These are phyloP conservation scores for Ligdia adustata DNA, from an alignment of 2,888 invertebrate species.

Conservation along the genomic window DNA sequence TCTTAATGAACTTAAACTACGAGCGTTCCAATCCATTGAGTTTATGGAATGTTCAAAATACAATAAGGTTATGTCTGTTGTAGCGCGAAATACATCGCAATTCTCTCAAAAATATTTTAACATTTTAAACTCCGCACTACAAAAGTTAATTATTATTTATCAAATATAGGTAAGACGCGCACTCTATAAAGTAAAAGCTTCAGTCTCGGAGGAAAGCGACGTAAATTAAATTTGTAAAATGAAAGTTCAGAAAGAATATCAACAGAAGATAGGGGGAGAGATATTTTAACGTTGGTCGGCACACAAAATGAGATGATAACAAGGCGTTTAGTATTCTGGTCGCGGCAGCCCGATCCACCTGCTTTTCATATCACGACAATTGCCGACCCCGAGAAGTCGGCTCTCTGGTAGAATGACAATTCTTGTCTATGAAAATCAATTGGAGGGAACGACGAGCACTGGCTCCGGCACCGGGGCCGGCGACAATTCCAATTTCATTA, in stretches of 20 bases:
- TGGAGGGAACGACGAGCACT: constrained; percentile 67
- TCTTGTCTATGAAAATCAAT: constrained; percentile 79
- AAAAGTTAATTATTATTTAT: constrained; percentile 11
- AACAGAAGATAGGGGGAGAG: constrained; percentile 56
- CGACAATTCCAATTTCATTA: constrained; percentile 75
- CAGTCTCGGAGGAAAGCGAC: constrained; percentile 40
- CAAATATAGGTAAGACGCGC: constrained; percentile 13
- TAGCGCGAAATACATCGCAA: too few species aligned
- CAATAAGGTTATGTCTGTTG: too few species aligned
- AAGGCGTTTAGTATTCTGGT: constrained; percentile 74
- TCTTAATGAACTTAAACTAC: too few species aligned
- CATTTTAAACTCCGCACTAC: not conserved
- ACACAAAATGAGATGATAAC: constrained; percentile 73
- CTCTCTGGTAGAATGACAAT: constrained; percentile 74
- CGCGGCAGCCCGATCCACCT: constrained; percentile 76
- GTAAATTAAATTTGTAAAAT: constrained; percentile 60
- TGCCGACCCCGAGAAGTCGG: constrained; percentile 72
- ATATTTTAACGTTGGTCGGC: constrained; percentile 70
- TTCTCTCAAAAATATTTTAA: not conserved
- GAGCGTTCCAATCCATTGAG: too few species aligned
- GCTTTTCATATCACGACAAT: constrained; percentile 82
- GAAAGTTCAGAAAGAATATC: constrained; percentile 59
- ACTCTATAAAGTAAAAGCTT: constrained; percentile 34
- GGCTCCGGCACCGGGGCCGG: constrained; percentile 44
- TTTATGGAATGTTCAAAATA: too few species aligned